Conservation (phyloP, 2,888 invertebrate species). For the Myathropa florea region DNA sequence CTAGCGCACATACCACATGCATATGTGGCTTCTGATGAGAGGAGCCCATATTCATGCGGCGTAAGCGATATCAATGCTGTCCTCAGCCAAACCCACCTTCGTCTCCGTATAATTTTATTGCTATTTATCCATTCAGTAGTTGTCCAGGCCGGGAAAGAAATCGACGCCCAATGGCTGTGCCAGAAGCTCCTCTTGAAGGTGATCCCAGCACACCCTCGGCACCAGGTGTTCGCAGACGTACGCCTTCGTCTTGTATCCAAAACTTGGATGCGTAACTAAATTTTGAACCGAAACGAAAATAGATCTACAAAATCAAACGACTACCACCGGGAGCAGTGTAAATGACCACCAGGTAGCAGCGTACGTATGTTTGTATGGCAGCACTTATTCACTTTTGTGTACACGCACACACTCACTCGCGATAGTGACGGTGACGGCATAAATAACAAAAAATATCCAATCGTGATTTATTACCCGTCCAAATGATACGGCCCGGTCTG, state of each 20-base stretch:
- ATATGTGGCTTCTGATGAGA: constrained; percentile 44
- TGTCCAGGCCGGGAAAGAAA: constrained; percentile 54
- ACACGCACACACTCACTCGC: constrained; percentile 6
- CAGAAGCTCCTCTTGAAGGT: constrained; percentile 38
- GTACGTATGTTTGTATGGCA: constrained; percentile 1
- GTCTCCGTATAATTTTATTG: constrained; percentile 70
- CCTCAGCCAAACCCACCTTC: constrained; percentile 67
- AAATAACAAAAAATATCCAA: constrained; percentile 15
- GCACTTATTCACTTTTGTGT: constrained; percentile 58
- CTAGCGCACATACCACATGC: constrained; percentile 57
- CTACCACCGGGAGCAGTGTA: constrained; percentile 29
- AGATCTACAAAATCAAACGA: constrained; percentile 37
- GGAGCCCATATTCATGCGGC: constrained; percentile 59
- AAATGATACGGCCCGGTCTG: constrained; percentile 52
- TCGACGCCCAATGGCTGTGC: constrained; percentile 60
- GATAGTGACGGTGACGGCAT: constrained; percentile 15
- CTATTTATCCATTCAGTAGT: constrained; percentile 71
- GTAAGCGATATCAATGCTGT: constrained; percentile 55
- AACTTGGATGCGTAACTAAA: constrained; percentile 14
- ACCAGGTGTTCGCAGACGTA: constrained; percentile 54
- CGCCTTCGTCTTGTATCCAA: constrained; percentile 2
- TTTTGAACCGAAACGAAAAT: constrained; percentile 8
- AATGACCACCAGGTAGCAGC: constrained; percentile 18
- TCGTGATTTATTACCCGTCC: constrained; percentile 60
- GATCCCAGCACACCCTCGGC: constrained; percentile 35